phyloP scores from a whole-genome alignment of 2,797 vertebrate genomes.

The Tadarida brasiliensis region DNA sequence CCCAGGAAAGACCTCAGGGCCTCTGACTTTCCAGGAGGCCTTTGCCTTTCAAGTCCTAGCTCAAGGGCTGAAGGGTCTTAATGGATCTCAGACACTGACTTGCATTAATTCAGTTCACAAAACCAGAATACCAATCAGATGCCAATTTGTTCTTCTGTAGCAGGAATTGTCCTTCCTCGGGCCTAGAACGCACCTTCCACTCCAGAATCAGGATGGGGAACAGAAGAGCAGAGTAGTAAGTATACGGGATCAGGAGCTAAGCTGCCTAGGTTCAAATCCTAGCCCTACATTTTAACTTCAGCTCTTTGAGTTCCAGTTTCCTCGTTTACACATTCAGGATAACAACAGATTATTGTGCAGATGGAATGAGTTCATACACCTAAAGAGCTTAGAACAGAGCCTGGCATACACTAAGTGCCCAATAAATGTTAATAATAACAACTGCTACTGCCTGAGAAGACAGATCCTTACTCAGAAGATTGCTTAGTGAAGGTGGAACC shows the following conservation, averaged over 20 bases:
- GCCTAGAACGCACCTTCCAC: neutral
- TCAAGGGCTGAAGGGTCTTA: neutral
- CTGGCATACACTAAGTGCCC: neutral
- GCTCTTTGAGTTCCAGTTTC: neutral
- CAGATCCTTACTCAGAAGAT: neutral
- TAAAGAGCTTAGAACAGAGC: neutral
- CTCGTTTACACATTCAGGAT: constrained; percentile 19
- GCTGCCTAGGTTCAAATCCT: neutral
- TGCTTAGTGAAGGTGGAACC: neutral
- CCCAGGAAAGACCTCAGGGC: neutral
- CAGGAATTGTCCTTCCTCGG: neutral
- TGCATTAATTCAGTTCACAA: neutral
- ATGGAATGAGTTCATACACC: neutral
- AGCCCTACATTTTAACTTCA: neutral
- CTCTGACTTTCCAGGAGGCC: neutral
- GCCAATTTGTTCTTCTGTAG: neutral
- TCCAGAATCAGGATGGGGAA: neutral
- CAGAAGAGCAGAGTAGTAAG: neutral
- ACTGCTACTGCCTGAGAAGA: neutral
- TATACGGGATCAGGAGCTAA: neutral
- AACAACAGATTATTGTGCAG: neutral
- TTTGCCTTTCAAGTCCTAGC: neutral
- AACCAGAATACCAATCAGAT: neutral
- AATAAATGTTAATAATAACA: neutral
- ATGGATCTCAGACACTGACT: neutral